Percentiles rank a stretch among this genome's conserved stretches.
phyloP scores from a whole-genome alignment of 2,888 invertebrate species.

The Agrilus biguttatus region DNA sequence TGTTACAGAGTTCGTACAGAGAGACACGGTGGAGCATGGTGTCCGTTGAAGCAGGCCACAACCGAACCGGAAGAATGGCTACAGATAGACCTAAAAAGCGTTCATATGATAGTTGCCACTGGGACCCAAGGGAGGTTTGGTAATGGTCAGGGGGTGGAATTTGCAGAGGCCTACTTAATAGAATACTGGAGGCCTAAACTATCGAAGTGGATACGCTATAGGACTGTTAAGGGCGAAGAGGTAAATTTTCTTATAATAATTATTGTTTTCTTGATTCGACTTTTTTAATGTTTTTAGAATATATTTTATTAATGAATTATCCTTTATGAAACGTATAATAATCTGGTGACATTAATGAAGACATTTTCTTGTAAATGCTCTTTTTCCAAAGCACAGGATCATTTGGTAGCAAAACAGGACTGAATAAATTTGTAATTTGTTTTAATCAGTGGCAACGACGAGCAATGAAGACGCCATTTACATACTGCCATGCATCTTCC shows the following conservation, averaged over 20 bases:
- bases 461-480: no score
- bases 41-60: slow-evolving; percentile 71
- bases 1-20: slow-evolving; percentile 65
- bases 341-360: neutral
- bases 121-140: slow-evolving; percentile 84
- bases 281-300: no score
- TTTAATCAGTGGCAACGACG: neutral
- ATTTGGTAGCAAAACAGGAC: neutral
- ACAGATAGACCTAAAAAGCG: slow-evolving; percentile 62
- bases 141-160: slow-evolving; percentile 82
- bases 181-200: slow-evolving; percentile 74
- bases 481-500: slow-evolving; percentile 1
- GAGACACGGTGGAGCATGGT: slow-evolving; percentile 83
- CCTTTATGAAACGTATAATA: no score
- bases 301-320: no score
- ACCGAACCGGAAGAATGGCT: slow-evolving; percentile 64
- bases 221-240: slow-evolving; percentile 61
- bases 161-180: slow-evolving; percentile 67
- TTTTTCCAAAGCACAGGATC: neutral
- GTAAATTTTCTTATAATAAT: slow-evolving; percentile 32
- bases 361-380: neutral
- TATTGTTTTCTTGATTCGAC: no score
- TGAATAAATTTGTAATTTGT: neutral
- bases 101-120: slow-evolving; percentile 73
- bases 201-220: slow-evolving; percentile 70